Conservation (phyloP, 2,888 invertebrate genomes). For the Pandemis cinnamomeana region DNA sequence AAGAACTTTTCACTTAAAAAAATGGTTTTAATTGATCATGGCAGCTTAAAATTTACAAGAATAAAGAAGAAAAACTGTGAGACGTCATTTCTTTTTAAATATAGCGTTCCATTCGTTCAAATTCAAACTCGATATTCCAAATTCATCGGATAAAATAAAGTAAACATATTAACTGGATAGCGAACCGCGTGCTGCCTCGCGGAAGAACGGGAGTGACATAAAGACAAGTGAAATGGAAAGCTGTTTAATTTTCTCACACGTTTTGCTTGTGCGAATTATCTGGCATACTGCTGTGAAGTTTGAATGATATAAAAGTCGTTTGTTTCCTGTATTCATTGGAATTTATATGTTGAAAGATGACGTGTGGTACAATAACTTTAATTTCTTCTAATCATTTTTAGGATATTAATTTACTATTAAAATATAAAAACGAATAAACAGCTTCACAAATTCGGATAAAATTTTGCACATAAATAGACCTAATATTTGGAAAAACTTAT, state of each 20-base stretch:
- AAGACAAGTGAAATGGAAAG: constrained; percentile 66
- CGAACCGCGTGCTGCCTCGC: constrained; percentile 6
- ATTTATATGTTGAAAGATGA: not conserved
- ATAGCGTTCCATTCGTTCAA: not conserved
- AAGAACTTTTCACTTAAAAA: too few relatives aligned
- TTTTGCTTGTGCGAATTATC: constrained; percentile 50
- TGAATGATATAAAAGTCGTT: constrained; percentile 5
- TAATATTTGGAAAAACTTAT: too few relatives aligned
- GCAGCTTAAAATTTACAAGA: not conserved
- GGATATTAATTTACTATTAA: too few relatives aligned
- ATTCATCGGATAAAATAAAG: constrained; percentile 1
- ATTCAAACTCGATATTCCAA: not conserved
- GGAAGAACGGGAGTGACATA: constrained; percentile 44
- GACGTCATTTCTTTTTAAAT: not conserved
- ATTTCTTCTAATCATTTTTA: too few relatives aligned
- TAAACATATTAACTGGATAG: constrained; percentile 13
- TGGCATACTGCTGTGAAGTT: constrained; percentile 16
- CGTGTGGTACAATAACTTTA: too few relatives aligned
- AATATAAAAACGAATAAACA: too few relatives aligned
- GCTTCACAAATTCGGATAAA: too few relatives aligned
- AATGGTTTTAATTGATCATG: too few relatives aligned
- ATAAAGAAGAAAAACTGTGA: not conserved
- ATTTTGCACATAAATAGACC: too few relatives aligned
- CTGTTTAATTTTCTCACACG: constrained; percentile 72
- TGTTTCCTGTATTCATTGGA: not conserved